These are phyloP conservation scores for Threskiornis aethiopicus DNA, from an alignment of 2,797 vertebrate species.

Conservation along the genomic window DNA sequence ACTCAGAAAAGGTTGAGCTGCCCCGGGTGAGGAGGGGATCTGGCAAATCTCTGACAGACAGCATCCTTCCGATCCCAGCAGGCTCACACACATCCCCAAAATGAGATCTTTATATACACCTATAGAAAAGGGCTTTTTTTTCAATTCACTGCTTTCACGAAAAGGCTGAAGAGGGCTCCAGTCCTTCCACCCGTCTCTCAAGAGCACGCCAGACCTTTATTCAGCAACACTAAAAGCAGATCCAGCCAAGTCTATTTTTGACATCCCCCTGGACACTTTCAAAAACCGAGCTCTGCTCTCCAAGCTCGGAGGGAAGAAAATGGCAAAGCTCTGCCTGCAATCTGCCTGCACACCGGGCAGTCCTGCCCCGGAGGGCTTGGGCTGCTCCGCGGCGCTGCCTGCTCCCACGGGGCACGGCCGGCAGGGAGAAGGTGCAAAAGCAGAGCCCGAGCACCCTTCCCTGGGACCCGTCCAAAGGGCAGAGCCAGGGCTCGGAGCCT, in stretches of 20 bases:
- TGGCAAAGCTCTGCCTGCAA: neutral
- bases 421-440: neutral
- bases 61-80: neutral
- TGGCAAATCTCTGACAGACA: neutral
- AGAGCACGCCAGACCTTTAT: neutral
- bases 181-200: neutral
- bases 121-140: neutral
- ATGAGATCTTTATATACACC: rapidly evolving
- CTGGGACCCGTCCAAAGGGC: rapidly evolving
- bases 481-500: neutral
- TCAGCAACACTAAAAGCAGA: neutral
- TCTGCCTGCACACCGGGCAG: rapidly evolving
- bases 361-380: rapidly evolving
- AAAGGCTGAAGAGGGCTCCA: neutral
- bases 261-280: neutral
- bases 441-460: neutral
- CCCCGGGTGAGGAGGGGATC: no score
- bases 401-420: neutral
- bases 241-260: neutral
- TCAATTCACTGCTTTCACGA: rapidly evolving
- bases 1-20: neutral
- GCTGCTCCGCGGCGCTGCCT: neutral
- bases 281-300: neutral
- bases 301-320: neutral
- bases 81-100: neutral